Evolutionary conservation across 2,113 vertebrate species (phyloP).

Genomic region (Cyprinodon brontotheroides): DNA sequence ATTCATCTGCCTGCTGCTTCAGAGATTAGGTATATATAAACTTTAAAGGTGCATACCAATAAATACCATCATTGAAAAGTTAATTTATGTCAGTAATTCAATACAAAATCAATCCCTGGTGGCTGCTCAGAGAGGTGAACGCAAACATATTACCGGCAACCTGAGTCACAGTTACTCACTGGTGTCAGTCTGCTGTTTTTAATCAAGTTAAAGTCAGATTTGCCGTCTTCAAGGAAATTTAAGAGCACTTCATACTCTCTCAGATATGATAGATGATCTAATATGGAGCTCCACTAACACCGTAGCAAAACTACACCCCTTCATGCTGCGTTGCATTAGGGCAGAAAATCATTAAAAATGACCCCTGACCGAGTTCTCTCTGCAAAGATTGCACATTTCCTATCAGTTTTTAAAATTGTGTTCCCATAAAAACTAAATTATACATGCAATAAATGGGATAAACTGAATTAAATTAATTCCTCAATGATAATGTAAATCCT

Average conservation of each 20-base stretch:
- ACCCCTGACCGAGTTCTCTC: neutral
- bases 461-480: neutral
- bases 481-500: neutral
- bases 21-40: constrained; percentile 50
- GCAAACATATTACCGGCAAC: neutral
- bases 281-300: neutral
- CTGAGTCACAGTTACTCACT: neutral
- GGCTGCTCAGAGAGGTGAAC: too few species aligned
- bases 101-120: neutral
- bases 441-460: neutral
- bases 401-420: too few species aligned
- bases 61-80: neutral
- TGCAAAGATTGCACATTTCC: neutral
- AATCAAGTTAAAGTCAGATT: too few species aligned
- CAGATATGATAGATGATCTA: too few species aligned
- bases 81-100: neutral
- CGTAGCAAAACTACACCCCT: neutral
- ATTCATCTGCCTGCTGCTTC: constrained; percentile 40
- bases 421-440: too few species aligned
- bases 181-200: neutral
- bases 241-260: neutral
- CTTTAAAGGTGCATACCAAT: neutral
- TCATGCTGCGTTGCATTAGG: neutral
- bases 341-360: neutral
- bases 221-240: neutral